Evolutionary conservation across 2,888 invertebrate species (phyloP).

Genomic region (Trissonchulus latispiculum): DNA sequence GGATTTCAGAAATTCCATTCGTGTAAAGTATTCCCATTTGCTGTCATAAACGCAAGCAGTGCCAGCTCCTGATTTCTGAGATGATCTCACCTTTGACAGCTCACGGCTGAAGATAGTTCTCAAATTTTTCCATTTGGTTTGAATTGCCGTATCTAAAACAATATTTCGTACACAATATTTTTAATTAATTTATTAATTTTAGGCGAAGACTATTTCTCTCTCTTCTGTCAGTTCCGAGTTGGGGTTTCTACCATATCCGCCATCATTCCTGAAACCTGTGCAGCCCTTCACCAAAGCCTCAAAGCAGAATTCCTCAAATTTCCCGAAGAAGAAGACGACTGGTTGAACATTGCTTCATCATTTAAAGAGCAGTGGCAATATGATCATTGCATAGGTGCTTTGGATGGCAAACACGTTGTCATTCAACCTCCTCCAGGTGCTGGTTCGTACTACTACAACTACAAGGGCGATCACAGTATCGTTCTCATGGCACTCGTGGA

Average conservation of each 20-base stretch:
- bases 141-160: too few relatives aligned
- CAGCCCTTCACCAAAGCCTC: slow-evolving; percentile 1
- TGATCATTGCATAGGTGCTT: slow-evolving; percentile 18
- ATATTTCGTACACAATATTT: too few relatives aligned
- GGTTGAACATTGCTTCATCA: slow-evolving; percentile 3
- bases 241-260: background rate
- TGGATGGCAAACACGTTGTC: slow-evolving; percentile 3
- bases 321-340: background rate
- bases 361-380: slow-evolving; percentile 15
- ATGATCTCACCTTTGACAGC: too few relatives aligned
- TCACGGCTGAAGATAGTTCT: too few relatives aligned
- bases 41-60: too few relatives aligned
- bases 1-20: too few relatives aligned
- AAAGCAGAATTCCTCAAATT: background rate
- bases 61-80: too few relatives aligned
- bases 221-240: slow-evolving; percentile 15
- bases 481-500: slow-evolving; percentile 18
- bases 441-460: slow-evolving; percentile 15
- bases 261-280: slow-evolving; percentile 17
- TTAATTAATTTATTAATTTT: too few relatives aligned
- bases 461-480: background rate
- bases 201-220: slow-evolving; percentile 13
- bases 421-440: slow-evolving; percentile 2
- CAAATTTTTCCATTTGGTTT: too few relatives aligned
- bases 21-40: too few relatives aligned